These are phyloP conservation scores for Piaya cayana DNA, from an alignment of 2,113 vertebrate species.

Conservation along the genomic window DNA sequence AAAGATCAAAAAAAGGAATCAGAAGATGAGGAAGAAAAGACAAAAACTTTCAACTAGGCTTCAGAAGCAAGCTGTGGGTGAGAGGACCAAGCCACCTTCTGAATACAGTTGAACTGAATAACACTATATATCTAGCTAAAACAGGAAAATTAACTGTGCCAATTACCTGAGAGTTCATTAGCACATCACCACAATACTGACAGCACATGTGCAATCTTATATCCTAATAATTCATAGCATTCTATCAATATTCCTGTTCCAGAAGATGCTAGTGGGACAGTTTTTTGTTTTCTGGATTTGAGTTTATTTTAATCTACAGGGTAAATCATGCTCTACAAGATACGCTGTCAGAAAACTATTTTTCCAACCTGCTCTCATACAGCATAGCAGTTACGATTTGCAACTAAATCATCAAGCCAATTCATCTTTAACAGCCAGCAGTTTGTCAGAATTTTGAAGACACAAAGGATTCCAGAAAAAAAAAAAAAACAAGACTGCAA, in stretches of 20 bases:
- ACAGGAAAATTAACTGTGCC: background rate
- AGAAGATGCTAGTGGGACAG: background rate
- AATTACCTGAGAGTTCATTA: background rate
- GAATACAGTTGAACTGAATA: background rate
- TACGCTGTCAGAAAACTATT: background rate
- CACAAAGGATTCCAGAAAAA: background rate
- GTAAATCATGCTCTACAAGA: background rate
- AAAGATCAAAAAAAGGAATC: background rate
- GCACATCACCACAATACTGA: background rate
- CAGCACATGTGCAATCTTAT: background rate
- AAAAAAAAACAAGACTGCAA: background rate
- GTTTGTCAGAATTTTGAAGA: background rate
- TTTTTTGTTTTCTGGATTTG: background rate
- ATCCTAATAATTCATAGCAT: background rate
- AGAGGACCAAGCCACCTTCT: background rate
- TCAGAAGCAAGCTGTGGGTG: background rate
- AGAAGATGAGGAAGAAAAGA: background rate
- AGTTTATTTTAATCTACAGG: slow-evolving; percentile 10
- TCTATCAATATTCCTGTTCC: background rate
- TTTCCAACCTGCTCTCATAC: slow-evolving; percentile 22
- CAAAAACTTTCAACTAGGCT: background rate
- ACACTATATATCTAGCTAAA: background rate
- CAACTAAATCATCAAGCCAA: background rate
- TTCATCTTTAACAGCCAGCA: background rate
- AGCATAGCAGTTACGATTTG: slow-evolving; percentile 32